phyloP scores from a whole-genome alignment of 2,113 vertebrate species.

The Neotoma lepida region DNA sequence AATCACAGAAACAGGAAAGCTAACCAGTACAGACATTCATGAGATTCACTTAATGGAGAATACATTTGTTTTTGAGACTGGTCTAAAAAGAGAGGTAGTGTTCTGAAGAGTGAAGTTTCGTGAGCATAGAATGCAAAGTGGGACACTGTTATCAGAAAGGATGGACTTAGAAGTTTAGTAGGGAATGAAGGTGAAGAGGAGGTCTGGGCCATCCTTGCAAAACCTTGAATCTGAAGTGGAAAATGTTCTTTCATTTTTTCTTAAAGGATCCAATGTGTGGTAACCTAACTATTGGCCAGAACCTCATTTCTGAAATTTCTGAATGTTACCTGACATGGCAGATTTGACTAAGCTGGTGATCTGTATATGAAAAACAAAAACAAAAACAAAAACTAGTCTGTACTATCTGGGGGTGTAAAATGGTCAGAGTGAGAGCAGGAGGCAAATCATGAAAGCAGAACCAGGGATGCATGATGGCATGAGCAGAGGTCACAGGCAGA shows the following conservation, averaged over 20 bases:
- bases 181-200: not conserved
- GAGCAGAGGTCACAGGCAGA: not conserved
- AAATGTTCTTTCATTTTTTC: not conserved
- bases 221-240: not conserved
- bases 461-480: not conserved
- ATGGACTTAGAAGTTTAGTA: not conserved
- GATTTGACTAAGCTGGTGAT: not conserved
- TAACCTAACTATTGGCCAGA: not conserved
- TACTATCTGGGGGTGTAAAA: not conserved
- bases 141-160: not conserved
- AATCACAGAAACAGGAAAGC: not conserved
- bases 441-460: not conserved
- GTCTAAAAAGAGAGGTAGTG: not conserved
- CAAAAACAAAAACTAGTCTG: not conserved
- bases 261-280: not conserved
- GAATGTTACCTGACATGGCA: not conserved
- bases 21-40: not conserved
- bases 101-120: not conserved
- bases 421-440: not conserved
- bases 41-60: conserved; percentile 1
- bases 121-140: not conserved
- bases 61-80: not conserved
- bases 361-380: not conserved
- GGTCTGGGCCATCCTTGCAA: not conserved
- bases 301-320: not conserved